Percentiles rank a stretch among this genome's conserved stretches.
Evolutionary conservation across 2,113 vertebrate species (phyloP).

Genomic region (Dromas ardeola): DNA sequence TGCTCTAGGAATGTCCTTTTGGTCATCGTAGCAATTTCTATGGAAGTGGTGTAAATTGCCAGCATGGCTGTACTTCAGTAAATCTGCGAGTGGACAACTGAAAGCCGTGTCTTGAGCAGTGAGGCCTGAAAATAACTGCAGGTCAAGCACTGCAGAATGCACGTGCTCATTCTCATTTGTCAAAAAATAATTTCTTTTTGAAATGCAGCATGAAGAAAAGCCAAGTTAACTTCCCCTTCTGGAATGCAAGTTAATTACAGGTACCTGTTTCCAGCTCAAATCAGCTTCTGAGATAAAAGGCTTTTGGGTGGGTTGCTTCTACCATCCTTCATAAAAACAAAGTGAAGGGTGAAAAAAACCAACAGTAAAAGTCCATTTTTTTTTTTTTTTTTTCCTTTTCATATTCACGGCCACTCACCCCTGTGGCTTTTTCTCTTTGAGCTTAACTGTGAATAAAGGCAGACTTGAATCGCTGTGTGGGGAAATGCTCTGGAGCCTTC

Average conservation of each 20-base stretch:
- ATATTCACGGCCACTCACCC: background rate
- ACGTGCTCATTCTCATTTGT: background rate
- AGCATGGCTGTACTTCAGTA: background rate
- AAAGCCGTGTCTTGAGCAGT: background rate
- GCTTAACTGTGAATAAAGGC: background rate
- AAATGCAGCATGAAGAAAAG: background rate
- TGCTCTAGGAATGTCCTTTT: background rate
- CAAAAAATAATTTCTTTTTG: constrained; percentile 2
- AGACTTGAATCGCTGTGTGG: background rate
- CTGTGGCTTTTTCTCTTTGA: background rate
- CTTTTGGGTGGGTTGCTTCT: background rate
- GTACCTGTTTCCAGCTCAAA: constrained; percentile 8
- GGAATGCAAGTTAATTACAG: constrained; percentile 53
- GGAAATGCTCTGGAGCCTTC: background rate
- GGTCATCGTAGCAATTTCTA: background rate
- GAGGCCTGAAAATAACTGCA: background rate
- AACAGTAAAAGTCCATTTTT: background rate
- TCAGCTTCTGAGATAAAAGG: constrained; percentile 2
- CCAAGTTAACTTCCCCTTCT: background rate
- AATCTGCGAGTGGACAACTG: rapidly evolving
- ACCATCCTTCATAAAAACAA: background rate
- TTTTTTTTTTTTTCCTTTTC: background rate
- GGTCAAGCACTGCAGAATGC: background rate
- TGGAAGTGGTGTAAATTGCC: rapidly evolving
- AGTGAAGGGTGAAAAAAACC: background rate